A percentile compares a stretch with the other conserved stretches of the same genome.
Conservation (phyloP, 2,797 vertebrate genomes). For the Myiothlypis chrysogaster region DNA sequence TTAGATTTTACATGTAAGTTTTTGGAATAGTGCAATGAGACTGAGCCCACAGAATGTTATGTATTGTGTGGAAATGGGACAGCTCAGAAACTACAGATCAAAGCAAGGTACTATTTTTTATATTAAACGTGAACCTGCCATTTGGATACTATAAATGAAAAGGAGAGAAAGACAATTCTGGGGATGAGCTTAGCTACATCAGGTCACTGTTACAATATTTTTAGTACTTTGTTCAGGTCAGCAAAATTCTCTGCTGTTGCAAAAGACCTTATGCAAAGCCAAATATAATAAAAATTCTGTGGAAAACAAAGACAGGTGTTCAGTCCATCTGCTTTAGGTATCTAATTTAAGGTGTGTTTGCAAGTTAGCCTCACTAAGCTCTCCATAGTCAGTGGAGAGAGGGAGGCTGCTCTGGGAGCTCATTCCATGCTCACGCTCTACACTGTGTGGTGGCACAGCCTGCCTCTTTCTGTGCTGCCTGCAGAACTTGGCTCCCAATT, state of each 20-base stretch:
- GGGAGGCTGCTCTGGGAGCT: neutral
- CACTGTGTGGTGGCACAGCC: neutral
- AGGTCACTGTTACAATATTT: neutral
- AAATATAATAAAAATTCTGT: neutral
- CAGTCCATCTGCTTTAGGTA: constrained; percentile 42
- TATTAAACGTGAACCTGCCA: neutral
- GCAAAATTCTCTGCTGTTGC: neutral
- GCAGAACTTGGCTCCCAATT: neutral
- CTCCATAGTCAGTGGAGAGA: neutral
- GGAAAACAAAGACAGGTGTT: constrained; percentile 30
- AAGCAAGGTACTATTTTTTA: constrained; percentile 5
- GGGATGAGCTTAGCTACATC: neutral
- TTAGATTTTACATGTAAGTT: neutral
- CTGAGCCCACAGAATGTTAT: neutral
- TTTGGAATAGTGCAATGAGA: neutral
- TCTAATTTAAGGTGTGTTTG: constrained; percentile 12
- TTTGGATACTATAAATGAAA: neutral
- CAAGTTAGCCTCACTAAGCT: neutral
- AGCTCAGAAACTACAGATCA: neutral
- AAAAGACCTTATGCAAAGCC: constrained; percentile 5
- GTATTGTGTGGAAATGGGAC: neutral
- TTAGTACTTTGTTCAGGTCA: neutral
- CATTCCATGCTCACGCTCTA: neutral
- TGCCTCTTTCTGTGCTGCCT: neutral
- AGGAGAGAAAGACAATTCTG: neutral